A percentile compares a stretch with the other conserved stretches of the same genome.
Conservation (phyloP, 2,888 invertebrate species). For the Apoda limacodes region DNA sequence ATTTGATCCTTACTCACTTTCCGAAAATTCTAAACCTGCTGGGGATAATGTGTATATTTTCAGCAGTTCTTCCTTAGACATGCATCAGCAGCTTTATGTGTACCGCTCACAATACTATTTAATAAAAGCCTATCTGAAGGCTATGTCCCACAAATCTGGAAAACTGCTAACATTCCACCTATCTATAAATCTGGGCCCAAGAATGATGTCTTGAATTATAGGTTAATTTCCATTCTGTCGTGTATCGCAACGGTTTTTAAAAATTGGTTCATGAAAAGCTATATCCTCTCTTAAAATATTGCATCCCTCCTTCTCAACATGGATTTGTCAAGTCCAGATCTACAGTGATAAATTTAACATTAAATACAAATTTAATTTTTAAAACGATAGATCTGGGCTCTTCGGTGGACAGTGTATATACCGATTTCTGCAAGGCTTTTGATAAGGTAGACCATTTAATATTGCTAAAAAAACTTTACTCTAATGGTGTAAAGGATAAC, state of each 20-base stretch:
- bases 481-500: conserved; percentile 6
- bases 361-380: not conserved
- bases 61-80: not conserved
- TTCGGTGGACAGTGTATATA: conserved; percentile 14
- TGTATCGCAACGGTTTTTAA: not conserved
- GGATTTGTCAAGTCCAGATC: not conserved
- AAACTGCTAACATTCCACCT: conserved; percentile 2
- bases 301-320: not conserved
- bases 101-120: not conserved
- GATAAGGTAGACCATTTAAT: conserved; percentile 14
- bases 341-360: not conserved
- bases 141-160: conserved; percentile 3
- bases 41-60: no score
- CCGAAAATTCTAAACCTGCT: no score
- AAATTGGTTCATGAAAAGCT: conserved; percentile 1
- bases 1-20: no score
- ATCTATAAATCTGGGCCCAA: conserved; percentile 5
- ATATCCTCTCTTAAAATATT: not conserved
- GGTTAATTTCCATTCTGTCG: conserved; percentile 1
- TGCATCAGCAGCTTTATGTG: not conserved
- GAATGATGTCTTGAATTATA: conserved; percentile 1
- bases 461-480: conserved; percentile 6
- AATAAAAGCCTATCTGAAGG: conserved; percentile 1
- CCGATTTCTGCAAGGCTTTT: conserved; percentile 16
- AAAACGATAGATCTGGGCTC: not conserved